phyloP scores from a whole-genome alignment of 2,888 invertebrate genomes.

The Tetranychus truncatus region DNA sequence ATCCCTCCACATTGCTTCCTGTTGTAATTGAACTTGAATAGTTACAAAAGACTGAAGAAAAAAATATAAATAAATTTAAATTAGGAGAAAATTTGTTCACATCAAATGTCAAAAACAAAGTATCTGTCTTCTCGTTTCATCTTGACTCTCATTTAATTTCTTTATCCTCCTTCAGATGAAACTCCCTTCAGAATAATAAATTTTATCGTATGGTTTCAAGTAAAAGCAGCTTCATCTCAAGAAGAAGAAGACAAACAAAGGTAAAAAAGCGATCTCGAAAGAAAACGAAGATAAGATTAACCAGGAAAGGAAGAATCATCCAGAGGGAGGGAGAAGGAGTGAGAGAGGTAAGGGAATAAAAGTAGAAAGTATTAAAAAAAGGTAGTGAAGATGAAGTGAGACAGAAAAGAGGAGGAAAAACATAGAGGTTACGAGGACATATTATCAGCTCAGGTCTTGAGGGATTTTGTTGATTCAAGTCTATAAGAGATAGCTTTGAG shows the following conservation, averaged over 20 bases:
- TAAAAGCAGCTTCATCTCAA: neutral
- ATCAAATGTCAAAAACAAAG: too few relatives aligned
- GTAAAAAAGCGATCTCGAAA: neutral
- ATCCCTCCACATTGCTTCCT: neutral
- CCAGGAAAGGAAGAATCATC: neutral
- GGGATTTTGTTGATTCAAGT: neutral
- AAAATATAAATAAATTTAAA: too few relatives aligned
- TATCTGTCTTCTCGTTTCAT: too few relatives aligned
- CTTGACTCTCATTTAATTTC: neutral
- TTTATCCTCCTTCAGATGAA: neutral
- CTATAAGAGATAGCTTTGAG: neutral
- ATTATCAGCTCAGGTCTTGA: neutral
- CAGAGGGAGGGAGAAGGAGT: neutral
- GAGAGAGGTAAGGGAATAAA: neutral
- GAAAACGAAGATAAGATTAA: neutral
- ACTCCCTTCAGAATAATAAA: neutral
- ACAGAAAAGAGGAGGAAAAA: neutral
- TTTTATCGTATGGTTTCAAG: slow-evolving; percentile 1
- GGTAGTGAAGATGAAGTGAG: neutral
- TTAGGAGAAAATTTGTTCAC: too few relatives aligned
- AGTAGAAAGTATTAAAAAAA: neutral
- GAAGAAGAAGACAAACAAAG: neutral
- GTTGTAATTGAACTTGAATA: neutral
- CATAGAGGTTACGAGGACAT: neutral
- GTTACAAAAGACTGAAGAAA: too few relatives aligned